Conservation (phyloP, 1,140 invertebrate species). For the Calliphora vicina region DNA sequence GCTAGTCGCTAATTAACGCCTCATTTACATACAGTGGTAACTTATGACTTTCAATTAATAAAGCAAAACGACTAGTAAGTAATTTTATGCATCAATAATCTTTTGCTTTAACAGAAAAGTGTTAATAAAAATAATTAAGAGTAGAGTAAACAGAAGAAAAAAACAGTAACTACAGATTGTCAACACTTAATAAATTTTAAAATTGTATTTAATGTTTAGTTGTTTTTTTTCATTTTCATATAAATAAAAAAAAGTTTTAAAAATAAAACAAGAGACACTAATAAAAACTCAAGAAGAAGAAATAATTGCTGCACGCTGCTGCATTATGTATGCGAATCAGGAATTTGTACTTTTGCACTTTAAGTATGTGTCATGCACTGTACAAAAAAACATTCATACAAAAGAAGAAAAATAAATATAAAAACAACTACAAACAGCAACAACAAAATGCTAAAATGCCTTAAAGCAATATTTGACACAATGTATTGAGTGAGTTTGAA, state of each 20-base stretch:
- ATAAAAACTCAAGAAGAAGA: not conserved
- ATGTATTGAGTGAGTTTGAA: not conserved
- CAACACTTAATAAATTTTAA: slow-evolving; percentile 1
- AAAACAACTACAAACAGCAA: not conserved
- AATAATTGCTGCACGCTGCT: slow-evolving; percentile 4
- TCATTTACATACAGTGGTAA: not conserved
- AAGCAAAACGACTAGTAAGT: not conserved
- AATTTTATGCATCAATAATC: not conserved
- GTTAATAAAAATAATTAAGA: slow-evolving; percentile 7
- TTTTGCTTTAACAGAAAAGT: not conserved
- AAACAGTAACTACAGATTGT: slow-evolving; percentile 2
- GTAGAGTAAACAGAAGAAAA: not conserved
- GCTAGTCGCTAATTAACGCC: not conserved
- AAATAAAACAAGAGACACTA: not conserved
- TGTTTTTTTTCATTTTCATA: not conserved
- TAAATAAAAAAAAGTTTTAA: not conserved
- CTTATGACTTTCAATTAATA: not conserved
- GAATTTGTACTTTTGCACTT: slow-evolving; percentile 63
- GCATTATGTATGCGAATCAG: slow-evolving; percentile 58
- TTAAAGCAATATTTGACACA: slow-evolving; percentile 4
- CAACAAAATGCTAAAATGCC: not conserved
- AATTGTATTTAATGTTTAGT: not conserved
- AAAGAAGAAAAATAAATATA: no score
- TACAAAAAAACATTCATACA: not conserved
- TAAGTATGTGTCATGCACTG: slow-evolving; percentile 44